Conservation (phyloP, 2,888 invertebrate genomes). For the Drosophila lutescens region DNA sequence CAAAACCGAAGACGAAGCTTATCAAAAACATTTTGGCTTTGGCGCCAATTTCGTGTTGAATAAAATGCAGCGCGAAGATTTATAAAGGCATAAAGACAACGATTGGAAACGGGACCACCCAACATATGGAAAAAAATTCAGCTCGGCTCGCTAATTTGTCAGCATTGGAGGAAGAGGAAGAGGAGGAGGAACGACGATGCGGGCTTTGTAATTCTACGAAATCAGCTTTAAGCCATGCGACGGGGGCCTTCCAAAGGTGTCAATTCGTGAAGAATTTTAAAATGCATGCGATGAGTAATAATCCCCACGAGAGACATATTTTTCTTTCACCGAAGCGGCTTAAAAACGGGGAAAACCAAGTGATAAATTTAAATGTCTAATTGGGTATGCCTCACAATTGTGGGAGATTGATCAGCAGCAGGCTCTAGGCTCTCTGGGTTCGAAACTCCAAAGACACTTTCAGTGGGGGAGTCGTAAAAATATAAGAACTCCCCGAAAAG, state of each 20-base stretch:
- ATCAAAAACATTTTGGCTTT: conserved; percentile 72
- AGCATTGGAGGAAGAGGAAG: conserved; percentile 39
- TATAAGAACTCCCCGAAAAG: conserved; percentile 15
- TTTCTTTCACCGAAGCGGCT: conserved; percentile 42
- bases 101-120: conserved; percentile 48
- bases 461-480: conserved; percentile 54
- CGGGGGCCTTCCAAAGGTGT: conserved; percentile 57
- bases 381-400: conserved; percentile 62
- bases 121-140: conserved; percentile 35
- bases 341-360: conserved; percentile 15
- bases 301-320: conserved; percentile 40
- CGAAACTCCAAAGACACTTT: conserved; percentile 16
- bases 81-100: conserved; percentile 41
- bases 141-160: conserved; percentile 68
- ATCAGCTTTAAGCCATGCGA: conserved; percentile 67
- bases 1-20: conserved; percentile 43
- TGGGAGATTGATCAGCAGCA: conserved; percentile 60
- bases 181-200: conserved; percentile 7
- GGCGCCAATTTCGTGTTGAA: conserved; percentile 71
- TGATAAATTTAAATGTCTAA: conserved; percentile 68
- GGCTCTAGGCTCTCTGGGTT: background rate
- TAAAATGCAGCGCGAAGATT: conserved; percentile 46
- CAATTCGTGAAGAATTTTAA: conserved; percentile 71
- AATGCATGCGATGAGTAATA: conserved; percentile 78
- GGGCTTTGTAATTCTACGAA: conserved; percentile 71